These are phyloP conservation scores for Phortica variegata DNA, from an alignment of 1,140 invertebrate species.

Conservation along the genomic window DNA sequence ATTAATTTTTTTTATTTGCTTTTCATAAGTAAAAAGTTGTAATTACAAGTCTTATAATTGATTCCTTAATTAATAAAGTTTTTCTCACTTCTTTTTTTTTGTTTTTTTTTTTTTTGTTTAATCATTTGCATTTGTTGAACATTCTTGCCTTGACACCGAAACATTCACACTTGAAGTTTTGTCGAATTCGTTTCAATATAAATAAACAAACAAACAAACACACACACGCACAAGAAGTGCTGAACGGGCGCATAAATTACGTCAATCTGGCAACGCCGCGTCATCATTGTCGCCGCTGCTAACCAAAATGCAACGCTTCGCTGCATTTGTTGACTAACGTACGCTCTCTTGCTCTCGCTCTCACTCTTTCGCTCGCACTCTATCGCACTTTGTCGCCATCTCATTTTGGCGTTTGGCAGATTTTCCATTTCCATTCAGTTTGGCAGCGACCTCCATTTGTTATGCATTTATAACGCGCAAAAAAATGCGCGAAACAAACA, in stretches of 20 bases:
- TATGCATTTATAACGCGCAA: constrained; percentile 46
- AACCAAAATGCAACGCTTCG: constrained; percentile 51
- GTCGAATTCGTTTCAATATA: neutral
- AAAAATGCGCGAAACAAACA: neutral
- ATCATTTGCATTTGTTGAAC: constrained; percentile 2
- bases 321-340: constrained; percentile 40
- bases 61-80: too few relatives aligned
- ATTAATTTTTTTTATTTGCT: too few relatives aligned
- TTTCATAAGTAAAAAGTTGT: too few relatives aligned
- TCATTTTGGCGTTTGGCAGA: constrained; percentile 1
- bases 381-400: too few relatives aligned
- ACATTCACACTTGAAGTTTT: constrained; percentile 10
- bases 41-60: too few relatives aligned
- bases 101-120: too few relatives aligned
- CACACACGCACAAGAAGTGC: constrained; percentile 32
- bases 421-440: constrained; percentile 41
- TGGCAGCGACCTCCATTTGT: constrained; percentile 52
- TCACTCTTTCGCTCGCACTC: too few relatives aligned
- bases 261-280: constrained; percentile 37
- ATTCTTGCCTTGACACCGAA: constrained; percentile 38
- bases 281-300: constrained; percentile 12
- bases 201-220: neutral
- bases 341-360: too few relatives aligned
- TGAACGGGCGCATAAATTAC: constrained; percentile 1
- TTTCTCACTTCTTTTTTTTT: too few relatives aligned